A percentile compares a stretch with the other conserved stretches of the same genome.
These are phyloP conservation scores for Takifugu ocellatus DNA, from an alignment of 2,797 vertebrate species.

Conservation along the genomic window DNA sequence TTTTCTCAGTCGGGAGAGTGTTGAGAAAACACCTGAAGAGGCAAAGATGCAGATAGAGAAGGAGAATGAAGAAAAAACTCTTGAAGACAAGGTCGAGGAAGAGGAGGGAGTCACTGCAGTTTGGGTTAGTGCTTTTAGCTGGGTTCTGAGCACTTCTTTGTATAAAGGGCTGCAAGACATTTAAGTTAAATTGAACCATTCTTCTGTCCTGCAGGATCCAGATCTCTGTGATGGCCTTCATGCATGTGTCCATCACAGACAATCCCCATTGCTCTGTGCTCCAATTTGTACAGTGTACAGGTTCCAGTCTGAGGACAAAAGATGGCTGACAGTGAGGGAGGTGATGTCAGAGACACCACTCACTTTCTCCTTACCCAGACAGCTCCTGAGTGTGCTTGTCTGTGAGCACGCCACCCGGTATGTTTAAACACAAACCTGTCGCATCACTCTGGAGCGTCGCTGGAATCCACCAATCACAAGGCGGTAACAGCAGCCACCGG, in stretches of 20 bases:
- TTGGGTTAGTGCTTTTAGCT: not conserved
- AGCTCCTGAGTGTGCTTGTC: conserved; percentile 81
- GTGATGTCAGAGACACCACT: conserved; percentile 89
- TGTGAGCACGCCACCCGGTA: conserved; percentile 81
- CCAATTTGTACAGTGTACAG: conserved; percentile 84
- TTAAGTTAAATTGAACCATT: not conserved
- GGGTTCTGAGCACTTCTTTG: no score
- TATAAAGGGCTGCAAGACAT: not conserved
- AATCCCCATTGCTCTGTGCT: conserved; percentile 79
- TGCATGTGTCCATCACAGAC: conserved; percentile 45
- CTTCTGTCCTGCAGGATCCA: conserved; percentile 21
- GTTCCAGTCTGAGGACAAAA: conserved; percentile 83
- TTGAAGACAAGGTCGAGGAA: conserved; percentile 40
- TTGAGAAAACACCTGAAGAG: conserved; percentile 32
- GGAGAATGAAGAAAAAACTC: conserved; percentile 9
- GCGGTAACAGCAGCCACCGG: no score
- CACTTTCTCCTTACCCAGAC: conserved; percentile 85
- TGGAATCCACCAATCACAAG: no score
- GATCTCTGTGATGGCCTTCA: conserved; percentile 51
- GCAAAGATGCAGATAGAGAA: conserved; percentile 40
- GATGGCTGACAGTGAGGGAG: conserved; percentile 86
- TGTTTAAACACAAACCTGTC: not conserved
- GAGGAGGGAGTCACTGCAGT: not conserved
- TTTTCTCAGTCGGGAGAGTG: conserved; percentile 39
- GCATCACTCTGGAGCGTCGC: no score